Evolutionary conservation across 2,797 vertebrate genomes (phyloP).

Genomic region (Artibeus lituratus): DNA sequence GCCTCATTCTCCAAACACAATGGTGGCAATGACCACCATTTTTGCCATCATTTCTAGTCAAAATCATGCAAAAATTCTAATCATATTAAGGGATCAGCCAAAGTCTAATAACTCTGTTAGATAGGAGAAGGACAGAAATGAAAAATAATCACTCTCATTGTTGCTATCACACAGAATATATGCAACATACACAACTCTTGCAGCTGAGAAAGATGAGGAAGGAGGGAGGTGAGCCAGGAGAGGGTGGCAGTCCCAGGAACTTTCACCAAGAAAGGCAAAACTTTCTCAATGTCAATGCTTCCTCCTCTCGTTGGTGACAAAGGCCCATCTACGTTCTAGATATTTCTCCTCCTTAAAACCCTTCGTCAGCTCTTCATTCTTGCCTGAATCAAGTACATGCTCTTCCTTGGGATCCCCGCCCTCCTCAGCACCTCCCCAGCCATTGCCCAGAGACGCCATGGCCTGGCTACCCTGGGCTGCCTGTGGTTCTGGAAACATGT

Average conservation of each 20-base stretch:
- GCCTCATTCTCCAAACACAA: slow-evolving; percentile 68
- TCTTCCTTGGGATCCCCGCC: too few species aligned
- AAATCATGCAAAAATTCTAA: slow-evolving; percentile 70
- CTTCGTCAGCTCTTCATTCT: neutral
- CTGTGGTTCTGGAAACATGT: rapidly evolving
- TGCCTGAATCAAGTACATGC: neutral
- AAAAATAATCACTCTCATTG: slow-evolving; percentile 52
- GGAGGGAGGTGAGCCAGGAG: neutral
- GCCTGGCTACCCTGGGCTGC: too few species aligned
- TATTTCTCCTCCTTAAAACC: neutral
- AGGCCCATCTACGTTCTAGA: neutral
- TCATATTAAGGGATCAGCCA: slow-evolving; percentile 71
- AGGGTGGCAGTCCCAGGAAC: neutral
- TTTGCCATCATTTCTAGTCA: slow-evolving; percentile 73
- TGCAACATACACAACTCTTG: neutral
- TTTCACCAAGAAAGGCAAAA: neutral
- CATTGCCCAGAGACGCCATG: rapidly evolving
- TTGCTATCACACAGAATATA: slow-evolving; percentile 1
- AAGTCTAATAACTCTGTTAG: slow-evolving; percentile 75
- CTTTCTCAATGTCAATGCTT: rapidly evolving
- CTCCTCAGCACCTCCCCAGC: neutral
- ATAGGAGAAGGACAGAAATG: slow-evolving; percentile 68
- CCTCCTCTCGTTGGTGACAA: neutral
- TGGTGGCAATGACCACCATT: slow-evolving; percentile 62
- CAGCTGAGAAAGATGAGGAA: neutral